Percentiles rank a stretch among this genome's conserved stretches.
Evolutionary conservation across 2,113 vertebrate genomes (phyloP).

Genomic region (Gopherus evgoodei): DNA sequence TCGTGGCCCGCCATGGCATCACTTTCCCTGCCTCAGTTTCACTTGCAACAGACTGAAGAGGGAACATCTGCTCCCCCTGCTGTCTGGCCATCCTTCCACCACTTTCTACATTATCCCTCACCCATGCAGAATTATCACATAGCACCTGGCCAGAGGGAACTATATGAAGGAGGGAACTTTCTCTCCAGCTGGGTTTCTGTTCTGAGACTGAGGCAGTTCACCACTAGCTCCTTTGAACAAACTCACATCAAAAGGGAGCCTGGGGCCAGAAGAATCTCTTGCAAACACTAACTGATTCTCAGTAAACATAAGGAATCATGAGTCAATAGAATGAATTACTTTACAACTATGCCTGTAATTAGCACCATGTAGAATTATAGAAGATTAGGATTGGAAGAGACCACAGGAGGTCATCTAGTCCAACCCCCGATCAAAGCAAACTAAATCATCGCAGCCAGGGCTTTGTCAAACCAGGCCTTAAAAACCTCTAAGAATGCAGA

Average conservation of each 20-base stretch:
- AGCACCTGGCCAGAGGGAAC: not conserved
- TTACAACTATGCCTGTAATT: not conserved
- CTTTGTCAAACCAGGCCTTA: too few species aligned
- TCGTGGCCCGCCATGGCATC: not conserved
- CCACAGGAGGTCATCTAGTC: too few species aligned
- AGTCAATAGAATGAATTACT: not conserved
- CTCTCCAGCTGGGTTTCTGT: not conserved
- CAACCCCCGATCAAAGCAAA: too few species aligned
- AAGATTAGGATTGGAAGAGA: too few species aligned
- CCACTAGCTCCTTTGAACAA: not conserved
- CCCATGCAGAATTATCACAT: not conserved
- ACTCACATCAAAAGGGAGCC: not conserved
- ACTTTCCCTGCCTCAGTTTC: not conserved
- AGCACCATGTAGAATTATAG: too few species aligned
- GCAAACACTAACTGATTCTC: not conserved
- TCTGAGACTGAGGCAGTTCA: not conserved
- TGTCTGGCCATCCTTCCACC: not conserved
- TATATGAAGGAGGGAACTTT: not conserved
- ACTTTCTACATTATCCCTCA: not conserved
- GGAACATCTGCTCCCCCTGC: not conserved
- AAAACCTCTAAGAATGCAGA: too few species aligned
- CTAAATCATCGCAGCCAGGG: too few species aligned
- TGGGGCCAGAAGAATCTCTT: not conserved
- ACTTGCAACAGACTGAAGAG: not conserved
- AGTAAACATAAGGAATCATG: not conserved